Evolutionary conservation across 2,797 vertebrate genomes (phyloP).

Genomic region (Cyprinella venusta): DNA sequence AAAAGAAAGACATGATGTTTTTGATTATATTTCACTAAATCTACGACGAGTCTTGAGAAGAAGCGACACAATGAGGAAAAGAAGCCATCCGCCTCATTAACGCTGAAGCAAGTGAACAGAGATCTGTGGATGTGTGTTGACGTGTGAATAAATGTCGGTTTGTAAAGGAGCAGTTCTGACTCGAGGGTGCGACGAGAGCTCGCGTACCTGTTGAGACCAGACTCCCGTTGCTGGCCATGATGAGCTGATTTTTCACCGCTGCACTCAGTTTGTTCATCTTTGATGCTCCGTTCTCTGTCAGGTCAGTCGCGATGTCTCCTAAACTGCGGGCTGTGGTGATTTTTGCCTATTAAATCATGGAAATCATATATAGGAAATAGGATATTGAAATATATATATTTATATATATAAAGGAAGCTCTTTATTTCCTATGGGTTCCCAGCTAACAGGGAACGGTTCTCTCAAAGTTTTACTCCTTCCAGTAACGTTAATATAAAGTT

Average conservation of each 20-base stretch:
- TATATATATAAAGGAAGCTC: too few species aligned
- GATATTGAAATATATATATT: neutral
- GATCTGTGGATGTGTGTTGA: neutral
- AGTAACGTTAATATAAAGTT: neutral
- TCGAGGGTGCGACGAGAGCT: neutral
- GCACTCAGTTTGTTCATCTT: conserved; percentile 84
- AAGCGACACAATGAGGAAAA: neutral
- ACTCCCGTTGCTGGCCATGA: conserved; percentile 96
- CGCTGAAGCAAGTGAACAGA: neutral
- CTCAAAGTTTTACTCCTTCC: neutral
- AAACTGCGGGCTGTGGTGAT: conserved; percentile 89
- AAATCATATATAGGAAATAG: conserved; percentile 16
- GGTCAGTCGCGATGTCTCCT: conserved; percentile 92
- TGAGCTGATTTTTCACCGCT: conserved; percentile 89
- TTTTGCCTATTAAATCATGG: conserved; percentile 81
- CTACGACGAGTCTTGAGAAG: neutral
- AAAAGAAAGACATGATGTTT: neutral
- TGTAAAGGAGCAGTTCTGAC: conserved; percentile 1
- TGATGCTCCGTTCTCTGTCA: conserved; percentile 87
- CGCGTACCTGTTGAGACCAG: conserved; percentile 93
- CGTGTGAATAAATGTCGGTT: neutral
- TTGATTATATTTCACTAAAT: neutral
- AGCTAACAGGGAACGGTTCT: neutral
- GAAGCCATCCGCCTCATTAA: neutral
- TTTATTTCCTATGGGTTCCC: neutral